Evolutionary conservation across 2,113 vertebrate genomes (phyloP).

Genomic region (Toxotes jaculatrix): DNA sequence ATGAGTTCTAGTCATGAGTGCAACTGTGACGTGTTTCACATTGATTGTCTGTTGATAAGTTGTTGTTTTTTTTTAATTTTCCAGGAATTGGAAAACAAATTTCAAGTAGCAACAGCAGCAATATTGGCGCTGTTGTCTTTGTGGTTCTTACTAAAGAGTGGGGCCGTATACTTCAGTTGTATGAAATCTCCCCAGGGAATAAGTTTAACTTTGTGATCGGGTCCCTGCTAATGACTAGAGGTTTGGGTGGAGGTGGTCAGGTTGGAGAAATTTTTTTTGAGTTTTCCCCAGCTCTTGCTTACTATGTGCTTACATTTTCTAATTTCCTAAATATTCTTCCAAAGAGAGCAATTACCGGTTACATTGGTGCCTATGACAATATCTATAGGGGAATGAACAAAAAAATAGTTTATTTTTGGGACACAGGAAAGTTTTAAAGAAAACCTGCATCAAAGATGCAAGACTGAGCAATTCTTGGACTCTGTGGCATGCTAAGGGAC

Average conservation of each 20-base stretch:
- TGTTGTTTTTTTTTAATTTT: background rate
- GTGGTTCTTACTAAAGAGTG: background rate
- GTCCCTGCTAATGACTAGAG: background rate
- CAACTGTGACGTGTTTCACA: background rate
- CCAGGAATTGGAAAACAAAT: background rate
- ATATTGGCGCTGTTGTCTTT: background rate
- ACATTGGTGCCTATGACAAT: background rate
- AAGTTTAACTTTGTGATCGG: constrained; percentile 1
- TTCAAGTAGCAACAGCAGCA: background rate
- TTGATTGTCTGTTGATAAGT: background rate
- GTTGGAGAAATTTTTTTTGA: background rate
- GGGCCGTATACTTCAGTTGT: background rate
- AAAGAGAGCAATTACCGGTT: background rate
- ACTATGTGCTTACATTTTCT: background rate
- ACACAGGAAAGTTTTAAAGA: background rate
- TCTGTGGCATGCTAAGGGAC: background rate
- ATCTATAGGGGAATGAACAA: background rate
- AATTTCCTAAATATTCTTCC: background rate
- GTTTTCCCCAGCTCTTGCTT: background rate
- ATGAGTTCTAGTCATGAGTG: background rate
- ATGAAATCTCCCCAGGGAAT: background rate
- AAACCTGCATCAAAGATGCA: background rate
- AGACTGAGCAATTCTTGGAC: background rate
- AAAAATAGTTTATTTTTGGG: background rate
- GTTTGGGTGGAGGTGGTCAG: background rate